Evolutionary conservation across 1,140 invertebrate genomes (phyloP), one percentile per base, ranked within the genome.

Genomic region (Ceratoteleas bidentatus): DNA sequence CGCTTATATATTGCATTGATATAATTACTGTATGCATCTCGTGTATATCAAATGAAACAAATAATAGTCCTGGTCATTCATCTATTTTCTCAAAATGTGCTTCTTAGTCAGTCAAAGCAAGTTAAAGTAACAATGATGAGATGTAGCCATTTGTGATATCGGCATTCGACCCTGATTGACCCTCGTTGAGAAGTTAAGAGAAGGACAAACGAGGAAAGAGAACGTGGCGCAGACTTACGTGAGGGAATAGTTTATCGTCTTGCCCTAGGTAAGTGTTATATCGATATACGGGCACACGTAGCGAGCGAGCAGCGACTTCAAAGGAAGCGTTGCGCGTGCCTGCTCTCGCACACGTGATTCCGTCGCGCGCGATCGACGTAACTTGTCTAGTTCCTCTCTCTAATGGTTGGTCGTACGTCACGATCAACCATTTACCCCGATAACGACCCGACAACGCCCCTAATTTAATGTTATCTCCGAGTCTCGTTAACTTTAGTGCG

Each of bases 251-350:
- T 81, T 83, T 75, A 73, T 81, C 72, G 73, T 83, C 74, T 82
- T 83, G 60, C 49, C 69, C 73, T 78, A 83, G 73, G 77, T 83
- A 85, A 87, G 85, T 86, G 79, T 84, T 84, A 81, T 84, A 87
- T 85, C 79, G 75, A 85, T 85, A 84, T 74, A 72, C 73, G 49
- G 49, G 53, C 64, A 34, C 74, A 81, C 78, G 73, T 74, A 66
- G 66, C 58, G 62, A 73, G 45, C 47, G 72, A 76, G 50, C 61
- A 83, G 50, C 53, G 69, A 86, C 77, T 85, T 85, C 81, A 85
- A 86, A 85, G 82, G 70, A 77, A 79, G 47, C 69, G 77, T 69
- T 70, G 76, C 76, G 68, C 77, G 78, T 85, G 80, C 74, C 68
- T 83, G 34, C 75, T 81, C 81, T 68, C 54, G 38, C 61, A 80